These are phyloP conservation scores for Apostichopus japonicus DNA, from an alignment of 35 echinoderm and acorn worm genomes.

Conservation along the genomic window DNA sequence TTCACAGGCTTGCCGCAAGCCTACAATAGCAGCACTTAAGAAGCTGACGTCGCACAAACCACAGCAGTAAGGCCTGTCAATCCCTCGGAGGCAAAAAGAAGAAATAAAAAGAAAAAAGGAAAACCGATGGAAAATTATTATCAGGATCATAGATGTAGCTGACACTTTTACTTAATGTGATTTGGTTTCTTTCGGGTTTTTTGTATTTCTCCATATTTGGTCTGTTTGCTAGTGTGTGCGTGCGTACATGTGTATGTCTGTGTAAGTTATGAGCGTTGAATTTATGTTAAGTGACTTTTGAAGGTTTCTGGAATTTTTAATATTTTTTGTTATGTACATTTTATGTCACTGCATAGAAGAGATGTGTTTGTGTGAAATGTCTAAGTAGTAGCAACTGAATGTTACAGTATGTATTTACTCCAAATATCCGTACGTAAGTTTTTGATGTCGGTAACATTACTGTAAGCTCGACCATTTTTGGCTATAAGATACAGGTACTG, in stretches of 20 bases:
- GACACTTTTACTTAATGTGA: neutral
- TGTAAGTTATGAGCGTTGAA: neutral
- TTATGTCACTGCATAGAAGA: neutral
- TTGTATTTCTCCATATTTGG: neutral
- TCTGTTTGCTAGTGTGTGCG: neutral
- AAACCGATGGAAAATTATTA: neutral
- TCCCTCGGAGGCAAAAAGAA: neutral
- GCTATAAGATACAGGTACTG: too few relatives aligned
- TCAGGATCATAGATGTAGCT: constrained; percentile 14
- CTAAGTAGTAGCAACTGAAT: too few relatives aligned
- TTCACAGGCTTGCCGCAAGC: constrained; percentile 25
- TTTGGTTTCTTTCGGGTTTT: neutral
- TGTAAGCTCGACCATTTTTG: too few relatives aligned
- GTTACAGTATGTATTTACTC: too few relatives aligned
- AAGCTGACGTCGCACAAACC: neutral
- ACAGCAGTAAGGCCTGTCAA: neutral
- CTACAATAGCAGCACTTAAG: constrained; percentile 48
- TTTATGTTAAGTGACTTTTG: neutral
- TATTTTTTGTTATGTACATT: neutral
- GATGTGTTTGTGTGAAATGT: neutral
- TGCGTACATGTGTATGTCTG: neutral
- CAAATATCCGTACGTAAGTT: too few relatives aligned
- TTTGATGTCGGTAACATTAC: too few relatives aligned
- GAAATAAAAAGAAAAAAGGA: neutral
- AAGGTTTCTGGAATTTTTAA: neutral